Evolutionary conservation across 2,888 invertebrate genomes (phyloP), one percentile per base, ranked within the genome.

Genomic region (Torymus aiolomorphi): DNA sequence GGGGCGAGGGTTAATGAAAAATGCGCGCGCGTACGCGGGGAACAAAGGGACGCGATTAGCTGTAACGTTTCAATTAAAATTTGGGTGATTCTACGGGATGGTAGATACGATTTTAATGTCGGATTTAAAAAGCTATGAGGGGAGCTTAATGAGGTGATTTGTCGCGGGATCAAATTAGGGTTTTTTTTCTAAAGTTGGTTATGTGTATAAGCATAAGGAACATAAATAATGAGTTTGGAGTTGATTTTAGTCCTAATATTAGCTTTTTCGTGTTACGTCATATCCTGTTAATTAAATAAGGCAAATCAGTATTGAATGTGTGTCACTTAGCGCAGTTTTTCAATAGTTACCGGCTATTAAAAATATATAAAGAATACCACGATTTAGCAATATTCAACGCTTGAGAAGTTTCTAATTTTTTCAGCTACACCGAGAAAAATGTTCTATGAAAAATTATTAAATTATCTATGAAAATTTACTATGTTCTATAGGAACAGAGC

Each of bases 41-140:
- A 14, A 63, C 49, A 54, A 18, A 49, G 42, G 11, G 31, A 61
- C 24, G 18, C 42, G 61, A 54, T 69, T 78, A 42, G 59, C 57
- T 42, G 8, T 66, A 74, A 74, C 74, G 65, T 66, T 74, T 74
- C 49, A 74, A 74, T 74, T 74, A 74, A 49, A 74, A 74, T 65
- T 74, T 65, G 61, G 18, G 20, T 49, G 14, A 74, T 74, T 73
- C 42, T 42, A 42, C 42, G 42, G 42, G 42, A 42, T 42, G 42
- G 42, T 42, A 42, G 42, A 42, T 42, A 42, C 24, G 65, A 54
- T 42, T 3, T 71, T 71, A 71, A 71, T 49, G 59, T 3, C 42
- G 59, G 42, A 8, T 61, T 71, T 51, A 71, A 51, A 71, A 71
- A 51, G 61, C 20, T 49, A 71, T 61, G 52, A 61, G 42, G 12